Evolutionary conservation across 1,140 invertebrate genomes (phyloP).

Genomic region (Drosophila bipectinata): DNA sequence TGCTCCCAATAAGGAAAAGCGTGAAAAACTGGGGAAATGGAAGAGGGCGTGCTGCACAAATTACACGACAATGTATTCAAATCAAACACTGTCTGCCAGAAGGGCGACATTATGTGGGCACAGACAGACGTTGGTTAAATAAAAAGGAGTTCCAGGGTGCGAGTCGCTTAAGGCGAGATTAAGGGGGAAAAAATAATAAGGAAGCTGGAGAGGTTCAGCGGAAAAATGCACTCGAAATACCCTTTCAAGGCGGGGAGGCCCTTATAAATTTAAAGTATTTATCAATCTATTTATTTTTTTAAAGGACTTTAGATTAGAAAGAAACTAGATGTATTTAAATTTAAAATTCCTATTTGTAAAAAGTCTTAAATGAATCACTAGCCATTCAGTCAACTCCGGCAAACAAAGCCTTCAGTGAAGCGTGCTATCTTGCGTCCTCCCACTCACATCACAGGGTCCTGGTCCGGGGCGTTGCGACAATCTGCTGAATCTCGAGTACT

Average conservation of each 20-base stretch:
- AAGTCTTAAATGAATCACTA: slow-evolving; percentile 5
- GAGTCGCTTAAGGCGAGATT: slow-evolving; percentile 1
- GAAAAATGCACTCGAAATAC: background rate
- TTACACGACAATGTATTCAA: slow-evolving; percentile 76
- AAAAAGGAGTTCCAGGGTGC: slow-evolving; percentile 15
- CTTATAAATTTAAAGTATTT: too few relatives aligned
- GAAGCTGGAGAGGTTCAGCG: background rate
- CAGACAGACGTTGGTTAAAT: slow-evolving; percentile 42
- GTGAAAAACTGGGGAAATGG: slow-evolving; percentile 15
- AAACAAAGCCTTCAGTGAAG: slow-evolving; percentile 73
- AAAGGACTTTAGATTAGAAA: background rate
- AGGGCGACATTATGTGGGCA: slow-evolving; percentile 76
- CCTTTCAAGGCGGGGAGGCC: background rate
- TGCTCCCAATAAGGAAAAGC: slow-evolving; percentile 36
- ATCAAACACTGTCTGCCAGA: slow-evolving; percentile 76
- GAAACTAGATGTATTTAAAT: too few relatives aligned
- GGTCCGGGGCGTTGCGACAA: slow-evolving; percentile 51
- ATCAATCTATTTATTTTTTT: too few relatives aligned
- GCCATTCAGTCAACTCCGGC: slow-evolving; percentile 53
- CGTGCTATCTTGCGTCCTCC: slow-evolving; percentile 29
- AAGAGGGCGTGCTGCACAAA: slow-evolving; percentile 55
- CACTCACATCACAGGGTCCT: slow-evolving; percentile 17
- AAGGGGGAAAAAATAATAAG: background rate
- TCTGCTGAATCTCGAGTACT: slow-evolving; percentile 76
- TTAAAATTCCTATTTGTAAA: background rate